Base-by-base conservation (phyloP, 2,888 invertebrate genomes). In the Capitulum mitella region DNA sequence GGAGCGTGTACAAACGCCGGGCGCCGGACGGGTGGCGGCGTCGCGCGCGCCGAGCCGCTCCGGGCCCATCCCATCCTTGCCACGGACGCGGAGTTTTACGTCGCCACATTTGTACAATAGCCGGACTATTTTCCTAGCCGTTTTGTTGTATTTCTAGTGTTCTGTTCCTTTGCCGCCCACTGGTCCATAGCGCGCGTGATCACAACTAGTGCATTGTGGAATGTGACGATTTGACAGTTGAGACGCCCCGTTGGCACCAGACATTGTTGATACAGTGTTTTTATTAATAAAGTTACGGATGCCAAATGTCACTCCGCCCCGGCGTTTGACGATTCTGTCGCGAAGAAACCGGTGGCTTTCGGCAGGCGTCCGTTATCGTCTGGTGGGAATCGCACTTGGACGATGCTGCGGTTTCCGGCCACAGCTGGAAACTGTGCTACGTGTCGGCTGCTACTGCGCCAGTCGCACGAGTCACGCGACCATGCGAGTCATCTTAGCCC, bases 101-200 rank as follows among this genome's bases (percentile, higher is more conserved):
- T 34, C 64, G 29, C 32, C 34, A 64, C 29, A 64, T 64, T 64
- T 64, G 64, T 64, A 64, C 64, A 64, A 64, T 64, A 64, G 34
- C 64, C 19, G 64, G 64, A 64, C 70, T 70, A 70, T 70, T 70
- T 70, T 70, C 70, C 12, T 70, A 70, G 37, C 70, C 70, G 70
- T 70, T 64, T 70, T 70, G 70, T 70, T 70, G 70, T 70, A 70
- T 70, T 40, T 64, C 64, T 64, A 64, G 64, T 64, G 32, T 64
- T 64, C 64, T 64, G 64, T 64, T 64, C 34, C 19, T 64, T 64
- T 64, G 64, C 14, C 34, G 19, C 22, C 14, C 64, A 64, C 64
- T 19, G 64, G 32, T 64, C 64, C 64, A 29, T 64, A 64, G 64
- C 64, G 32, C 34, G 64, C 2, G 64, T 34, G 64, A 16, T 64